Base-by-base conservation (phyloP, 2,888 invertebrate species). In the Caenorhabditis afra region DNA sequence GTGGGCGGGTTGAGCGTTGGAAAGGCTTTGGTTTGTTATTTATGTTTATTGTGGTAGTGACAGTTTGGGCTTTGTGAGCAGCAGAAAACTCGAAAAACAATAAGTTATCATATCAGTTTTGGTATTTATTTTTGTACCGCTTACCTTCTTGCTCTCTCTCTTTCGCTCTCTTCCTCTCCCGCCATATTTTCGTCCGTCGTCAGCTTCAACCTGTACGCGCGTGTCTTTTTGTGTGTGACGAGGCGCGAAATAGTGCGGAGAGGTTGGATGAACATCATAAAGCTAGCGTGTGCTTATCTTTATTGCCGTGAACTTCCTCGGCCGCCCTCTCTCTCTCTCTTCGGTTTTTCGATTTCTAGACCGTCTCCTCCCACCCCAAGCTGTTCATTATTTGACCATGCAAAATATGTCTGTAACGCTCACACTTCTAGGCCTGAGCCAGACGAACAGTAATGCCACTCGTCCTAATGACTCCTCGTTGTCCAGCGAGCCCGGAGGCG, bases 1-100 rank as follows among this genome's bases (percentile, higher is more conserved):
- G 90, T 50, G 90, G 90, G 29, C 81, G 88, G 8, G 89, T 90
- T 52, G 90, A 90, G 61, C 81, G 87, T 57, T 89, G 86, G 86
- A 79, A 85, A 79, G 86, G 87, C 61, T 86, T 83, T 66, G 84
- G 84, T 81, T 64, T 68, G 81, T 67, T 67, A 65, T 71, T 70
- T 52, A 23, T 41, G 75, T 67, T n/a, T 65, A 61, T 67, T 20
- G 75, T 76, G 62, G 39, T 47, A 59, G 71, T 70, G 59, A 49
- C 45, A 55, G 62, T 50, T 55, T 44, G 61, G 53, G 66, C 65
- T 73, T 64, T 50, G 57, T 14, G 41, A 41, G 12, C 64, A 41
- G 37, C 50, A 57, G 41, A 11, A 35, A 14, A 41, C 14, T 39
- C 29, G 22, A 65, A 37, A 49, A 71, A 53, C 39, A n/a, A 45